Conservation (phyloP, 2,888 invertebrate species). For the Drosophila kuntzei region DNA sequence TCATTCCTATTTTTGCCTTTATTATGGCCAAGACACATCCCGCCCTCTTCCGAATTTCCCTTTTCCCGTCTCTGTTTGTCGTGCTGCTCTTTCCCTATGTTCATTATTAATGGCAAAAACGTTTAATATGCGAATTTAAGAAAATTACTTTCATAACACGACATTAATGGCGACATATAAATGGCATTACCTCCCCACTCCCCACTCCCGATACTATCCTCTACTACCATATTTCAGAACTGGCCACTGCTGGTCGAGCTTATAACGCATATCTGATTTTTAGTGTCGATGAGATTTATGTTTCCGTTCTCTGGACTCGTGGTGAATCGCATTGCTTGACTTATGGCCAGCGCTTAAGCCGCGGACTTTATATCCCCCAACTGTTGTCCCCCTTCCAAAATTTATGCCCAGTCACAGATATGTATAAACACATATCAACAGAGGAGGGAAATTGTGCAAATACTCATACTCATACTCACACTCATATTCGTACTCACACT, state of each 20-base stretch:
- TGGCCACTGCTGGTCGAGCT: conserved; percentile 26
- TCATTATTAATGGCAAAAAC: conserved; percentile 73
- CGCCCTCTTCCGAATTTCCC: not conserved
- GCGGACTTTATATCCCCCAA: conserved; percentile 55
- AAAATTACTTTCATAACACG: conserved; percentile 80
- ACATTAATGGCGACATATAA: conserved; percentile 75
- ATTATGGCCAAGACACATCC: conserved; percentile 24
- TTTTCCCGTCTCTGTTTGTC: not conserved
- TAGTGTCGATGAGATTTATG: conserved; percentile 80
- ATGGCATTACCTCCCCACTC: conserved; percentile 40
- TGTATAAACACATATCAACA: conserved; percentile 16
- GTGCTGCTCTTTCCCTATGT: not conserved
- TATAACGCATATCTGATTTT: conserved; percentile 73
- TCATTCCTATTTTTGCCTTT: conserved; percentile 25
- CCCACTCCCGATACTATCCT: not conserved
- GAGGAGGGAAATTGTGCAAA: not conserved
- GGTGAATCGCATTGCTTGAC: conserved; percentile 53
- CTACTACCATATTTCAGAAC: not conserved
- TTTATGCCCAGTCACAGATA: conserved; percentile 46
- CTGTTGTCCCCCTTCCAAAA: conserved; percentile 36
- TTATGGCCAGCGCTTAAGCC: conserved; percentile 70
- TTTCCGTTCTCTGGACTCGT: conserved; percentile 35
- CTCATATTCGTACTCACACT: not conserved
- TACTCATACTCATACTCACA: not conserved
- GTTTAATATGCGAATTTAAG: conserved; percentile 81